phyloP scores from a whole-genome alignment of 2,113 vertebrate genomes.

The Centropristis striata region DNA sequence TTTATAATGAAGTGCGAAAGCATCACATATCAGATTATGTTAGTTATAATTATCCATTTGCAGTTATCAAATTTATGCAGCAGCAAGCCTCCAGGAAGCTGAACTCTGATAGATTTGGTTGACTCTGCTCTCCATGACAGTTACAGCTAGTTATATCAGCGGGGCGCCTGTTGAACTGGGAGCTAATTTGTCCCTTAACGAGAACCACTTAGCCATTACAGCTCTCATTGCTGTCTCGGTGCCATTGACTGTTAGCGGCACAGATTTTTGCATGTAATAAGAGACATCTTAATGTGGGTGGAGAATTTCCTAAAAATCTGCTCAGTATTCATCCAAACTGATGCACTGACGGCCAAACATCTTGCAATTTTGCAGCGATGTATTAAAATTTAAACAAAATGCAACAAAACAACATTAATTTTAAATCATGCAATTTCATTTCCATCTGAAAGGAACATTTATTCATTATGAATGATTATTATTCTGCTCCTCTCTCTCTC shows the following conservation, averaged over 20 bases:
- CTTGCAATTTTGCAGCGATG: background rate
- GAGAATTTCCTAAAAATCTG: background rate
- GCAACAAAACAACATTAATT: conserved; percentile 1
- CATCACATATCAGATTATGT: conserved; percentile 13
- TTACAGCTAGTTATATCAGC: conserved; percentile 46
- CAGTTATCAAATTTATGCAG: conserved; percentile 3
- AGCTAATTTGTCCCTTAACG: conserved; percentile 56
- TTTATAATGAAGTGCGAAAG: conserved; percentile 32
- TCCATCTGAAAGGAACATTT: background rate
- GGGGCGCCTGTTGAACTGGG: conserved; percentile 22
- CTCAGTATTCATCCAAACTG: background rate
- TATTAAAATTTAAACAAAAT: background rate
- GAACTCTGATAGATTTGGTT: conserved; percentile 31
- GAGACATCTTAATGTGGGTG: conserved; percentile 1
- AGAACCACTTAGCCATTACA: conserved; percentile 30
- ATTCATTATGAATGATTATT: conserved; percentile 11
- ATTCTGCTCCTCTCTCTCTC: background rate
- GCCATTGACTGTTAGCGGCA: background rate
- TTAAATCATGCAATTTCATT: background rate
- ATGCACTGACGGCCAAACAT: background rate
- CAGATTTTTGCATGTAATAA: conserved; percentile 38
- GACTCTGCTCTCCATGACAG: conserved; percentile 30
- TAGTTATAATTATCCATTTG: conserved; percentile 29
- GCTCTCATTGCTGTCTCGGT: conserved; percentile 19
- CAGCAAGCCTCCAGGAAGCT: conserved; percentile 10